Evolutionary conservation across 1,140 invertebrate genomes (phyloP).

Genomic region (Ephestia elutella): DNA sequence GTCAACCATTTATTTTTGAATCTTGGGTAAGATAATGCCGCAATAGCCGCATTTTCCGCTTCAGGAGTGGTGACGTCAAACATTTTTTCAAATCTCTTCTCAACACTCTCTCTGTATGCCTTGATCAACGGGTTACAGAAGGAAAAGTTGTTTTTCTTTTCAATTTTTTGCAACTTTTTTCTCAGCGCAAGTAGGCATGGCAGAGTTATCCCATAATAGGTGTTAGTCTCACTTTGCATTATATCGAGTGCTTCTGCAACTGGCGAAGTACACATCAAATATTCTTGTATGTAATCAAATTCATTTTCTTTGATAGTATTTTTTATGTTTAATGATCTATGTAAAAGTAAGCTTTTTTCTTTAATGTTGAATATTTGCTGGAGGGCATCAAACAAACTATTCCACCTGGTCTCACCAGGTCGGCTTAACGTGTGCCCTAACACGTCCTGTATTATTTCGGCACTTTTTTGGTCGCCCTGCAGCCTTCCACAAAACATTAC

Average conservation of each 20-base stretch:
- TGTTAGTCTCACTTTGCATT: conserved; percentile 17
- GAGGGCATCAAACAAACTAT: conserved; percentile 19
- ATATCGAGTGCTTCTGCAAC: conserved; percentile 20
- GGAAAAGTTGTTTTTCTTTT: conserved; percentile 13
- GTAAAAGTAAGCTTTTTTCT: conserved; percentile 8
- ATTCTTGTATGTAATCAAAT: conserved; percentile 21
- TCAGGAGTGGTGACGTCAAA: conserved; percentile 17
- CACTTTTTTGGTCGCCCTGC: conserved; percentile 20
- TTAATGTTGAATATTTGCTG: conserved; percentile 11
- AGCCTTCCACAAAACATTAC: conserved; percentile 21
- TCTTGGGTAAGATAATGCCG: conserved; percentile 5
- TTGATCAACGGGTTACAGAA: conserved; percentile 15
- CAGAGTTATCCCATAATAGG: conserved; percentile 18
- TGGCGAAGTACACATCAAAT: conserved; percentile 17
- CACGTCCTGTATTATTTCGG: conserved; percentile 21
- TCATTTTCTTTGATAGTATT: conserved; percentile 10
- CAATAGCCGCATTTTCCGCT: conserved; percentile 9
- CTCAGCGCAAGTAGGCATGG: conserved; percentile 15
- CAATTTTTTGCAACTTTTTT: conserved; percentile 20
- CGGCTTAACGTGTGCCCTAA: conserved; percentile 18
- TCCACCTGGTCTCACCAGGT: conserved; percentile 25
- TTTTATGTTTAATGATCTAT: conserved; percentile 9
- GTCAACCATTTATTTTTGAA: conserved; percentile 5
- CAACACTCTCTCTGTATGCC: conserved; percentile 18
- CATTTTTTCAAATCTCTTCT: conserved; percentile 17